These are phyloP conservation scores for Nemapogon koenigi DNA, from an alignment of 2,888 invertebrate species.

Conservation along the genomic window DNA sequence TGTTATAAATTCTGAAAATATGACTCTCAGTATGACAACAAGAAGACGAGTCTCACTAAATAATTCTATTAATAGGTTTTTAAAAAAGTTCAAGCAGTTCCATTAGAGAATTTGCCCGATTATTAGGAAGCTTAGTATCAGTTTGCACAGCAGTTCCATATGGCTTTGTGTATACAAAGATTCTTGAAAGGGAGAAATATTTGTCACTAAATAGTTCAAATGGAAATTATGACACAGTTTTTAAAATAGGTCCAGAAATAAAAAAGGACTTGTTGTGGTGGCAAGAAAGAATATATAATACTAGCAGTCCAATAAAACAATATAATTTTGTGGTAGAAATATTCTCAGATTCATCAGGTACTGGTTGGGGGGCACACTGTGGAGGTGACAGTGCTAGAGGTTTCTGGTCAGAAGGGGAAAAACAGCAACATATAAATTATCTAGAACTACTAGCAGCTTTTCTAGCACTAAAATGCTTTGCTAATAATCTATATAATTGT, in stretches of 20 bases:
- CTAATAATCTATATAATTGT: not conserved
- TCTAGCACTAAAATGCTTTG: slow-evolving; percentile 6
- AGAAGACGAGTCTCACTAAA: not conserved
- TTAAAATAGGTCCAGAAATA: not conserved
- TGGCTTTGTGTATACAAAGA: slow-evolving; percentile 9
- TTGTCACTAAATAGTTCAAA: not conserved
- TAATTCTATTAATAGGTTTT: slow-evolving; percentile 1
- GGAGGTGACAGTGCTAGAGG: slow-evolving; percentile 3
- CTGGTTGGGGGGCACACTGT: slow-evolving; percentile 9
- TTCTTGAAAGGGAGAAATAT: slow-evolving; percentile 2
- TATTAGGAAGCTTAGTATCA: slow-evolving; percentile 1
- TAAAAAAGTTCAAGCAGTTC: not conserved
- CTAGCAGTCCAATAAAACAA: not conserved
- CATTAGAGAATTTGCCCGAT: slow-evolving; percentile 2
- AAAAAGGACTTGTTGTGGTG: slow-evolving; percentile 8
- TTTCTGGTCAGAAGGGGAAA: slow-evolving; percentile 3
- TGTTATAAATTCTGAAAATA: slow-evolving; percentile 9
- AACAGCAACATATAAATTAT: slow-evolving; percentile 5
- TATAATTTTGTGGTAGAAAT: slow-evolving; percentile 7
- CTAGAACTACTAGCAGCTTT: slow-evolving; percentile 10
- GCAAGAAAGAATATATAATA: not conserved
- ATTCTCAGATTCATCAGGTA: slow-evolving; percentile 6
- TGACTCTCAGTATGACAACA: not conserved
- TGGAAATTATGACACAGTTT: not conserved
- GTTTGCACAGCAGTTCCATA: slow-evolving; percentile 8